These are phyloP conservation scores for Dallia pectoralis DNA, from an alignment of 2,797 vertebrate genomes.

Conservation along the genomic window DNA sequence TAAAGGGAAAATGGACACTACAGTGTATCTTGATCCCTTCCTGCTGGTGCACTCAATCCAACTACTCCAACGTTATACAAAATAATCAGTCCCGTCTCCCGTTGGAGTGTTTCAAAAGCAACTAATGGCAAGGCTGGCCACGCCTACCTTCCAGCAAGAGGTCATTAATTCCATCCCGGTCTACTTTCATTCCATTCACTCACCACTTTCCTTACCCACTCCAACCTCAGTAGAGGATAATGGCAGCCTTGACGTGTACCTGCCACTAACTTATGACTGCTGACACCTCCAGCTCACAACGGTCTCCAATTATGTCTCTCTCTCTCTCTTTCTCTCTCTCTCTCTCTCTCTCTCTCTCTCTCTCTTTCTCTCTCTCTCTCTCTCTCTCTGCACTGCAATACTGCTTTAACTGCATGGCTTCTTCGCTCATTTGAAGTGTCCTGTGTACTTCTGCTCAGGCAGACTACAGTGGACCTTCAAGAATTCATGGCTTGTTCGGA, in stretches of 20 bases:
- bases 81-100: slow-evolving; percentile 25
- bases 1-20: not conserved
- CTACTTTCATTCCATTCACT: slow-evolving; percentile 57
- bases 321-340: slow-evolving; percentile 40
- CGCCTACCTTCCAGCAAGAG: slow-evolving; percentile 24
- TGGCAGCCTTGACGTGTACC: slow-evolving; percentile 58
- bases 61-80: slow-evolving; percentile 12
- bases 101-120: slow-evolving; percentile 38
- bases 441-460: slow-evolving; percentile 65
- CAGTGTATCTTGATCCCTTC: slow-evolving; percentile 16
- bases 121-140: slow-evolving; percentile 46
- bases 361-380: slow-evolving; percentile 48
- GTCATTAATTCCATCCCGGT: slow-evolving; percentile 40
- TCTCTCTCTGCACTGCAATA: slow-evolving; percentile 26
- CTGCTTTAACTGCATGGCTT: slow-evolving; percentile 54
- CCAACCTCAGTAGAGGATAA: slow-evolving; percentile 57
- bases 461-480: slow-evolving; percentile 73
- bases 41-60: slow-evolving; percentile 8
- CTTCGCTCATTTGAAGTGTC: slow-evolving; percentile 67
- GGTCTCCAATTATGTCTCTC: slow-evolving; percentile 53
- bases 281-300: slow-evolving; percentile 57
- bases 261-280: slow-evolving; percentile 61
- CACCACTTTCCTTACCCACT: slow-evolving; percentile 45
- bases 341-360: not conserved
- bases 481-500: slow-evolving; percentile 72